phyloP scores from a whole-genome alignment of 2,797 vertebrate genomes.

The Channa striata region DNA sequence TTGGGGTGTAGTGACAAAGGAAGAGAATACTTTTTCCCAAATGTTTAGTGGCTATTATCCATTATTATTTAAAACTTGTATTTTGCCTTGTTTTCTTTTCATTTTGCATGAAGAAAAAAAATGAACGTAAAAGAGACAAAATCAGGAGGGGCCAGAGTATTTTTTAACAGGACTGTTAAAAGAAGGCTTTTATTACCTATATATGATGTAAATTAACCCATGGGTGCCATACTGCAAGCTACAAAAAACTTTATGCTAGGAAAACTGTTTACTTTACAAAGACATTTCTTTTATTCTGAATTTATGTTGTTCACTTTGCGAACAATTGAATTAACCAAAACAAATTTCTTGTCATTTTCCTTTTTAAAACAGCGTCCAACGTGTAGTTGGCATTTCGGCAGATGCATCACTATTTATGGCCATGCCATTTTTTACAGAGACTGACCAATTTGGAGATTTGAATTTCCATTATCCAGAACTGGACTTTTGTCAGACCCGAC shows the following conservation, averaged over 20 bases:
- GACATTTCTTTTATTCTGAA: too few species aligned
- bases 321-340: background rate
- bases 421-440: slow-evolving; percentile 20
- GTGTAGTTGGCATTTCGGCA: slow-evolving; percentile 25
- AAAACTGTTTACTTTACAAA: background rate
- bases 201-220: background rate
- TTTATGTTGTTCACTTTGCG: background rate
- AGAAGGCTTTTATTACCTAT: background rate
- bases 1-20: too few species aligned
- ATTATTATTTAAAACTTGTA: too few species aligned
- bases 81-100: too few species aligned
- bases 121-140: too few species aligned
- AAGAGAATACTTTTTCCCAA: too few species aligned
- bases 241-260: background rate
- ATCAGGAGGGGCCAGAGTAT: too few species aligned
- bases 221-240: too few species aligned
- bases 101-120: too few species aligned
- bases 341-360: background rate
- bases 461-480: slow-evolving; percentile 76
- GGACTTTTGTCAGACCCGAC: slow-evolving; percentile 61
- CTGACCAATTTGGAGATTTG: slow-evolving; percentile 37
- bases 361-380: slow-evolving; percentile 45
- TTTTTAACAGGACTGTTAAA: background rate
- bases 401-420: slow-evolving; percentile 25
- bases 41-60: too few species aligned